Evolutionary conservation across 2,113 vertebrate genomes (phyloP).

Genomic region (Python bivittatus): DNA sequence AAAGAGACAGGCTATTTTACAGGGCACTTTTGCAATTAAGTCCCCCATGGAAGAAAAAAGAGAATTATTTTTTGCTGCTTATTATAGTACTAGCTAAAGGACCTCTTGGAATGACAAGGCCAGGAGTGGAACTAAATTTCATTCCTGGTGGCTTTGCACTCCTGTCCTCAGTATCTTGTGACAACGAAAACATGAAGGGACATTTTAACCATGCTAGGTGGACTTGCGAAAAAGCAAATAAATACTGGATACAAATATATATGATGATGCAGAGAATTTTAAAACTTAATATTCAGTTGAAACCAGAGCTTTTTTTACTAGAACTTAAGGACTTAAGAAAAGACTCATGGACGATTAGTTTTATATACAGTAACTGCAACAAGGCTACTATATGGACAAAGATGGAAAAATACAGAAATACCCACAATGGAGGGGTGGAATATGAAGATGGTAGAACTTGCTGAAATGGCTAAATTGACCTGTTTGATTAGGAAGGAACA

Average conservation of each 20-base stretch:
- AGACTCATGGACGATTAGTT: background rate
- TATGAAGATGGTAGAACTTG: background rate
- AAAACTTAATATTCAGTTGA: background rate
- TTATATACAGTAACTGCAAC: background rate
- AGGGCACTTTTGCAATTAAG: background rate
- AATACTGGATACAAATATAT: background rate
- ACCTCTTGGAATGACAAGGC: background rate
- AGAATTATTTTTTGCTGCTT: background rate
- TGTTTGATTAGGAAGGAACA: background rate
- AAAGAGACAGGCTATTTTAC: background rate
- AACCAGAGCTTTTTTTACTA: background rate
- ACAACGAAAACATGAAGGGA: background rate
- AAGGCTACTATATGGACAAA: background rate
- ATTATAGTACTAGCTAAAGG: background rate
- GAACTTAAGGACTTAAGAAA: no score
- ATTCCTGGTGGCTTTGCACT: background rate
- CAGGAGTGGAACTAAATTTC: background rate
- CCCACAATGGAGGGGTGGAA: background rate
- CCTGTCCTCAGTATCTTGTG: conserved; percentile 1
- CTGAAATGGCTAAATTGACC: background rate
- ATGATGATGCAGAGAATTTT: background rate
- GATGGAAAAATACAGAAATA: background rate
- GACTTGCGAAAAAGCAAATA: background rate
- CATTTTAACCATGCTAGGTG: background rate
- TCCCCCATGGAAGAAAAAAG: background rate